Evolutionary conservation across 92 coral and sea anemone species (phyloP).

Genomic region (Metridium senile): DNA sequence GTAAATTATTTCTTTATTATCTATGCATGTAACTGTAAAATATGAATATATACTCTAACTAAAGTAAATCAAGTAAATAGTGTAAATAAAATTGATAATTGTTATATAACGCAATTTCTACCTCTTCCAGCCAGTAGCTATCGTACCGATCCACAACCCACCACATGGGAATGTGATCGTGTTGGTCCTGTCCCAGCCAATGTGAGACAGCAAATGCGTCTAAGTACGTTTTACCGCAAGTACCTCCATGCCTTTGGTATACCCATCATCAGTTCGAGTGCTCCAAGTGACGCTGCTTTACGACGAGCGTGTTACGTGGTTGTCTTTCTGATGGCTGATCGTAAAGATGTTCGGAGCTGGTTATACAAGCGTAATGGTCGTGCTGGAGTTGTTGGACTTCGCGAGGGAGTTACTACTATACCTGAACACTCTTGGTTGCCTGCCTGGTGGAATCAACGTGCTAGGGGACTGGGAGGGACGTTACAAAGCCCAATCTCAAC

Average conservation of each 20-base stretch:
- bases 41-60: too few relatives aligned
- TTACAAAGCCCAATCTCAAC: slow-evolving; percentile 85
- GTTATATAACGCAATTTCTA: too few relatives aligned
- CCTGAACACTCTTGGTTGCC: slow-evolving; percentile 95
- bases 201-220: slow-evolving; percentile 63
- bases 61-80: too few relatives aligned
- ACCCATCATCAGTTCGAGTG: slow-evolving; percentile 84
- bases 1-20: too few relatives aligned
- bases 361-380: slow-evolving; percentile 86
- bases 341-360: slow-evolving; percentile 84
- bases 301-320: slow-evolving; percentile 95
- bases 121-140: too few relatives aligned
- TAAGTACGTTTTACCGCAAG: slow-evolving; percentile 76
- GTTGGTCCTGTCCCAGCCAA: slow-evolving; percentile 58
- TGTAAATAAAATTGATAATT: too few relatives aligned
- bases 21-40: too few relatives aligned
- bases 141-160: slow-evolving; percentile 40
- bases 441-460: slow-evolving; percentile 95
- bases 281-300: slow-evolving; percentile 72
- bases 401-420: slow-evolving; percentile 82
- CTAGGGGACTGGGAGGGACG: slow-evolving; percentile 97
- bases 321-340: slow-evolving; percentile 89
- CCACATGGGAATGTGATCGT: slow-evolving; percentile 81
- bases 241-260: slow-evolving; percentile 94
- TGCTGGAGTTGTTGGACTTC: slow-evolving; percentile 83